A percentile compares a stretch with the other conserved stretches of the same genome.
Evolutionary conservation across 2,888 invertebrate species (phyloP).

Genomic region (Barypeithes pellucidus): DNA sequence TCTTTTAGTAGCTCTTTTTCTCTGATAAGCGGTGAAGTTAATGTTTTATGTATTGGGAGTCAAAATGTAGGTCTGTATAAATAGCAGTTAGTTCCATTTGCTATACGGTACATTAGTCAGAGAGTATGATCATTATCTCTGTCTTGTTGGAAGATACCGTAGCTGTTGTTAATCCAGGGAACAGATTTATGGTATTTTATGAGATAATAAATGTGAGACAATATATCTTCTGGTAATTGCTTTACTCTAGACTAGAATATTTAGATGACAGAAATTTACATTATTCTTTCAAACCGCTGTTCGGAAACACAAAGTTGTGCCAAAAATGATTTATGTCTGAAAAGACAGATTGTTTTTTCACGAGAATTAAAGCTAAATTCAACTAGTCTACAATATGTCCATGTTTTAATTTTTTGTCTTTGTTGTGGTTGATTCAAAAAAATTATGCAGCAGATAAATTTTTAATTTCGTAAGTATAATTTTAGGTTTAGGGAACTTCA

Average conservation of each 20-base stretch:
- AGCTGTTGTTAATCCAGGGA: constrained; percentile 9
- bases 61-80: constrained; percentile 19
- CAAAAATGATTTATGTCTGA: neutral
- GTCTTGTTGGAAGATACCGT: constrained; percentile 27
- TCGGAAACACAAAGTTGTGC: neutral
- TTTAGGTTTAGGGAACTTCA: too few relatives aligned
- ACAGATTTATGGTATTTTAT: constrained; percentile 31
- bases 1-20: neutral
- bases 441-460: too few relatives aligned
- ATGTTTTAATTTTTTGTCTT: too few relatives aligned
- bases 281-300: neutral
- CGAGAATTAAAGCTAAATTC: too few relatives aligned
- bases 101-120: constrained; percentile 40
- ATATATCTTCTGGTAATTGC: neutral
- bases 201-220: neutral
- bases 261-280: constrained; percentile 2
- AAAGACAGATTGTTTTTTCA: neutral
- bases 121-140: constrained; percentile 35
- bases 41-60: constrained; percentile 22
- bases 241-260: neutral
- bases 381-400: too few relatives aligned
- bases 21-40: neutral
- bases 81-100: constrained; percentile 34
- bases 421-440: too few relatives aligned
- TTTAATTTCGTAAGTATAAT: too few relatives aligned